Percentiles rank a stretch among this genome's conserved stretches.
Conservation (phyloP, 2,888 invertebrate species). For the Rosalia funebris region DNA sequence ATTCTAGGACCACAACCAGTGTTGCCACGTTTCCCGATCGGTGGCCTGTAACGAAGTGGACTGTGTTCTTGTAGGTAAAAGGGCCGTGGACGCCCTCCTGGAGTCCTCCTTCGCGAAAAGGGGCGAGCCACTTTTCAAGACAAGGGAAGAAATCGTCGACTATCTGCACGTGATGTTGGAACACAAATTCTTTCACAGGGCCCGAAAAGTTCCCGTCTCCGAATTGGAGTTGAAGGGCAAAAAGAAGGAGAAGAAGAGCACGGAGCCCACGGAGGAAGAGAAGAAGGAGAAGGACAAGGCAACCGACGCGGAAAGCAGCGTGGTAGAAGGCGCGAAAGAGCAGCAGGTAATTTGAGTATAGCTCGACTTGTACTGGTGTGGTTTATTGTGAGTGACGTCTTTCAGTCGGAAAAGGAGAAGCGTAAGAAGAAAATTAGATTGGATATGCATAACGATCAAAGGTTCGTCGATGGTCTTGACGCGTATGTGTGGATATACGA, state of each 20-base stretch:
- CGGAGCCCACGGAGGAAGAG: slow-evolving; percentile 55
- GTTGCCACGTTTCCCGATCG: no score
- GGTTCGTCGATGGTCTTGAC: slow-evolving; percentile 92
- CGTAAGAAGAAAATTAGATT: slow-evolving; percentile 91
- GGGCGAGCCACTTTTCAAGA: slow-evolving; percentile 80
- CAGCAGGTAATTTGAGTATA: slow-evolving; percentile 41
- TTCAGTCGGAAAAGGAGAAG: slow-evolving; percentile 63
- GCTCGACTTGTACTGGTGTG: neutral
- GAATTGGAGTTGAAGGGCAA: slow-evolving; percentile 74
- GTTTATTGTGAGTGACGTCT: neutral
- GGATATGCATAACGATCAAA: slow-evolving; percentile 97
- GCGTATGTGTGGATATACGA: slow-evolving; percentile 99
- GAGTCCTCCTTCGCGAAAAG: slow-evolving; percentile 90
- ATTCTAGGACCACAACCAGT: no score
- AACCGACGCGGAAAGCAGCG: slow-evolving; percentile 67
- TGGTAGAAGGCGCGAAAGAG: slow-evolving; percentile 66
- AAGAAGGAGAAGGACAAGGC: slow-evolving; percentile 64
- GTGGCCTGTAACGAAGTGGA: no score
- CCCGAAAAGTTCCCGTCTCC: slow-evolving; percentile 84
- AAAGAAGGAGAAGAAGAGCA: slow-evolving; percentile 67
- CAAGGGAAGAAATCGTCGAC: slow-evolving; percentile 81
- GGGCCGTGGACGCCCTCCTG: slow-evolving; percentile 91
- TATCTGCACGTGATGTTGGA: slow-evolving; percentile 86
- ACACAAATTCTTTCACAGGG: slow-evolving; percentile 96
- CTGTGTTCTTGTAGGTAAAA: slow-evolving; percentile 70